These are phyloP conservation scores for Isoperla grammatica DNA, from an alignment of 2,888 invertebrate species.

Conservation along the genomic window DNA sequence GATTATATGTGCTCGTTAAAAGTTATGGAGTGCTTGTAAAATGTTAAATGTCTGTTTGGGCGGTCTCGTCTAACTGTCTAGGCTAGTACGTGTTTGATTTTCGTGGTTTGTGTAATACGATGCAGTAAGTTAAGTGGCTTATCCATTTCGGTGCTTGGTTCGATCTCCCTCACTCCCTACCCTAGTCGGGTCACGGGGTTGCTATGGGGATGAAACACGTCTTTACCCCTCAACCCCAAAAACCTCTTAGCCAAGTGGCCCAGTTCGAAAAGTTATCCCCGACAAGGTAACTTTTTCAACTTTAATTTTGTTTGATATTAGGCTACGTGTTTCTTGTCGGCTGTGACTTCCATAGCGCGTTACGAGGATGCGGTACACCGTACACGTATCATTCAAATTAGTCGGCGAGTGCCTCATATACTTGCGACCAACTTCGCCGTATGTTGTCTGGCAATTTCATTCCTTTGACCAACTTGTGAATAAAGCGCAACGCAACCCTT, in stretches of 20 bases:
- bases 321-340: background rate
- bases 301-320: slow-evolving; percentile 21
- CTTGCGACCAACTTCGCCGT: slow-evolving; percentile 10
- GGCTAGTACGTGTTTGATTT: slow-evolving; percentile 8
- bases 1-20: slow-evolving; percentile 2
- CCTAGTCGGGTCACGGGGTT: background rate
- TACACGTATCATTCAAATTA: slow-evolving; percentile 26
- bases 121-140: background rate
- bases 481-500: background rate
- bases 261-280: slow-evolving; percentile 18
- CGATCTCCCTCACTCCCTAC: background rate
- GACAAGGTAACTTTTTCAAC: slow-evolving; percentile 19
- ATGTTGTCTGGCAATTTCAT: background rate
- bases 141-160: background rate
- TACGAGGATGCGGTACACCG: slow-evolving; percentile 21
- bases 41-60: slow-evolving; percentile 11
- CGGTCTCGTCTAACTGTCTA: background rate
- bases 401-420: slow-evolving; percentile 21
- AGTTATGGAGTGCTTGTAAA: slow-evolving; percentile 4
- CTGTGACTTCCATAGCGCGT: background rate
- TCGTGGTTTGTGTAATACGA: background rate
- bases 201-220: no score
- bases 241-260: slow-evolving; percentile 23
- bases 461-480: slow-evolving; percentile 2
- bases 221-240: background rate